Evolutionary conservation across 1,140 invertebrate species (phyloP), one percentile per base, ranked within the genome.

Genomic region (Pseudomyrmex dendroicus): DNA sequence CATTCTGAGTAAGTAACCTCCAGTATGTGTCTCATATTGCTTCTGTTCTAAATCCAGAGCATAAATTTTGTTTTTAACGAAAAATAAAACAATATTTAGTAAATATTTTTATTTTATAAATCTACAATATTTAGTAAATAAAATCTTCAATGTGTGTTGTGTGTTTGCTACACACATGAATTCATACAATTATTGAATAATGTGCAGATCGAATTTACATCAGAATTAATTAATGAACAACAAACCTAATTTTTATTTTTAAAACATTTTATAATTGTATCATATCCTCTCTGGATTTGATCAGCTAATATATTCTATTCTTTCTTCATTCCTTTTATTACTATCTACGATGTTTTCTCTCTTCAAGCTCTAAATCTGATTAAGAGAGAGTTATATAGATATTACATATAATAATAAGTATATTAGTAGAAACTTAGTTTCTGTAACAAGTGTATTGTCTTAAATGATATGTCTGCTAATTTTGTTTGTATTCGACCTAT

Each of bases 401-500:
- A 87, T 91, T 91, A 91, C 86, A 77, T 89, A 91, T 61, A 90
- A 90, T 92, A 92, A 91, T 91, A 91, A 93, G 92, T 93, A 93
- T 88, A 92, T 91, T 92, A 92, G 87, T 93, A 93, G 92, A 93
- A 94, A 94, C 92, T 92, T 93, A 91, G 93, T 94, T 94, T 93
- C 93, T 87, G 90, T 91, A 94, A 94, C 92, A 93, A 93, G 89
- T 92, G 92, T 94, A 94, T 94, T 94, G 93, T 94, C 93, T 93
- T 92, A 94, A 94, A 94, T 94, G 93, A 94, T 94, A 94, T 94
- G 93, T 94, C 91, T 92, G 91, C 93, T 94, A 94, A 94, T 94
- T 92, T 93, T 92, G 86, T 91, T 91, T 92, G 83, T 86, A 91
- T 89, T 89, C 83, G 74, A 85, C 84, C 91, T 89, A 87, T 77